Base-by-base conservation (phyloP, 2,113 vertebrate genomes). In the Stictonetta naevosa region DNA sequence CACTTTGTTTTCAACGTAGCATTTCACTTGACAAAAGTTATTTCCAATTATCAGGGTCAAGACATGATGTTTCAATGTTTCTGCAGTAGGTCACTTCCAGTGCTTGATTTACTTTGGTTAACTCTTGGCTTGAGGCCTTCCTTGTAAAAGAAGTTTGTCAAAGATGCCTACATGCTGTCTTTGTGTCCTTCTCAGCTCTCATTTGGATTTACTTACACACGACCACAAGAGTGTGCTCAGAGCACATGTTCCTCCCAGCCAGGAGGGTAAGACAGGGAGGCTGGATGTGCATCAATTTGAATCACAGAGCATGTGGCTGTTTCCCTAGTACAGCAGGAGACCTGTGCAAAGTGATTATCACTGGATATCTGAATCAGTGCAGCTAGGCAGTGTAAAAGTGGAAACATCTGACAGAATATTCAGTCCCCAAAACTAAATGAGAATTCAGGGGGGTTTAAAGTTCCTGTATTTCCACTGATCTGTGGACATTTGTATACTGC, bases 221-320 rank as follows among this genome's bases (percentile, higher is more conserved):
- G 48, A 58, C 88, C 91, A 87, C 91, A 81, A 78, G 90, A 90
- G 91, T 33, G 86, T 91, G 91, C 95, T 75, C 9, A 0, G 88
- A 85, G 82, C 29, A 13, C 2, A 0, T 19, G 36, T 14, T 81
- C 3, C 18, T 83, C 28, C 18, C 63, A 62, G 58, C 62, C 34
- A 14, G 2, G 12, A 4, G 0, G 13, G 36, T 68, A 18, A 34
- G 13, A 2, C 1, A 2, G 36, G 28, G n/a, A n/a, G 8, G n/a
- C 20, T 0, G 0, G 8, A 8, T 60, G 82, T 36, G 21, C 23
- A 1, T 73, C 1, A 0, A 10, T 2, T 5, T 42, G 21, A 6
- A 22, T 80, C 79, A 33, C 3, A 4, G 69, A 40, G 16, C 55
- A 6, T 13, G 3, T 23, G n/a, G 6, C 62, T 83, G 26, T 25